Base-by-base conservation (phyloP, 2,888 invertebrate species). In the Drosophila meridionalis region DNA sequence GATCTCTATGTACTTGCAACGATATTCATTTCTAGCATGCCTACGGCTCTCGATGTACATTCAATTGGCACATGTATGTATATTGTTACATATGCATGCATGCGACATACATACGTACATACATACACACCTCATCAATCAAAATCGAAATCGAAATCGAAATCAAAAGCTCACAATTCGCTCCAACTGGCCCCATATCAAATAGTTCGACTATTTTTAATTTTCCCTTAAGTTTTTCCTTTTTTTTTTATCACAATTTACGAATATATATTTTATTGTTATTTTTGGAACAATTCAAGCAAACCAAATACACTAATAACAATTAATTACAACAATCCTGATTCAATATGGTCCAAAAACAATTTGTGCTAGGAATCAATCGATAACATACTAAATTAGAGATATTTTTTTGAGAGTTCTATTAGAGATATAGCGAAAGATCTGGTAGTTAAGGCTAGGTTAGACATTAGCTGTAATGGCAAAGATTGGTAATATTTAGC, bases 51-150 rank as follows among this genome's bases (percentile, higher is more conserved):
- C 50, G 50, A 67, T 69, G 36, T 52, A n/a, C 30, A 48, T 30
- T 30, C 30, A 48, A 30, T 30, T 30, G 48, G 50, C 65, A 52
- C 60, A 65, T 58, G 45, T 55, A 40, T 36, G 50, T 47, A 43
- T 53, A 48, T 5, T 60, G 38, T 28, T 55, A 55, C 53, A 55
- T 38, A 38, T 55, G 53, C 32, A 36, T 40, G 59, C 34, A 76
- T 45, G 14, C 47, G 52, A 61, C 38, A 65, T 36, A 38, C 34
- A 58, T 28, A 58, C 47, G 50, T 34, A 47, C 64, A 75, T 75
- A 62, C 58, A 52, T 26, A 34, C 12, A 36, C 34, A 36, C 20
- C 20, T 2, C 52, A 69, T 62, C 56, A 69, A 43, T 59, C 69
- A 32, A 50, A 50, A 64, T 58, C 50, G 53, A 5, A 65, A 43